A percentile compares a stretch with the other conserved stretches of the same genome.
Evolutionary conservation across 2,888 invertebrate genomes (phyloP).

Genomic region (Heliconius aoede): DNA sequence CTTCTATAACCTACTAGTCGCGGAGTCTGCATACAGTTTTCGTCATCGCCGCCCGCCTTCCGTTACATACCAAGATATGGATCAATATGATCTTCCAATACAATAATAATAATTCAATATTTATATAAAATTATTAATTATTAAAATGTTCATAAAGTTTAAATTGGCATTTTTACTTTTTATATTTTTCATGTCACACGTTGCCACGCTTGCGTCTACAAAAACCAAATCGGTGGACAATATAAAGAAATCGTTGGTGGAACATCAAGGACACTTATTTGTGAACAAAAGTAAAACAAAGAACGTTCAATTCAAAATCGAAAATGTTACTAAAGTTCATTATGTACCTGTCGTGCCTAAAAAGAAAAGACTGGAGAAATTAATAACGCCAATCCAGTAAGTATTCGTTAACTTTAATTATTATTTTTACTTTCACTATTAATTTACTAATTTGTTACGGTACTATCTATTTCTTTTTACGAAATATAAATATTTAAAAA

Average conservation of each 20-base stretch:
- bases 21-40: constrained; percentile 41
- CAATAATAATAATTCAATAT: neutral
- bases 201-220: constrained; percentile 25
- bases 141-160: constrained; percentile 26
- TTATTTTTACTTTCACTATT: neutral
- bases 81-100: constrained; percentile 9
- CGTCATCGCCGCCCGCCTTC: constrained; percentile 37
- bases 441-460: no score
- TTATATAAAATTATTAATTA: neutral
- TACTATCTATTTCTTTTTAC: neutral
- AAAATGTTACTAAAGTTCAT: constrained; percentile 61
- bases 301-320: constrained; percentile 61
- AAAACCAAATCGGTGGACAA: constrained; percentile 53
- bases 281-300: constrained; percentile 62
- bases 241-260: constrained; percentile 65
- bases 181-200: constrained; percentile 1
- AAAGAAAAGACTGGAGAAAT: constrained; percentile 52
- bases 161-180: neutral
- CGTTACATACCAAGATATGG: constrained; percentile 25
- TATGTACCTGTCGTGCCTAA: constrained; percentile 52
- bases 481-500: neutral
- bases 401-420: constrained; percentile 48
- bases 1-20: constrained; percentile 34
- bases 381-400: constrained; percentile 65
- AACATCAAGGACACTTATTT: constrained; percentile 61